These are phyloP conservation scores for Orycteropus afer DNA, from an alignment of 2,113 vertebrate genomes.

Conservation along the genomic window DNA sequence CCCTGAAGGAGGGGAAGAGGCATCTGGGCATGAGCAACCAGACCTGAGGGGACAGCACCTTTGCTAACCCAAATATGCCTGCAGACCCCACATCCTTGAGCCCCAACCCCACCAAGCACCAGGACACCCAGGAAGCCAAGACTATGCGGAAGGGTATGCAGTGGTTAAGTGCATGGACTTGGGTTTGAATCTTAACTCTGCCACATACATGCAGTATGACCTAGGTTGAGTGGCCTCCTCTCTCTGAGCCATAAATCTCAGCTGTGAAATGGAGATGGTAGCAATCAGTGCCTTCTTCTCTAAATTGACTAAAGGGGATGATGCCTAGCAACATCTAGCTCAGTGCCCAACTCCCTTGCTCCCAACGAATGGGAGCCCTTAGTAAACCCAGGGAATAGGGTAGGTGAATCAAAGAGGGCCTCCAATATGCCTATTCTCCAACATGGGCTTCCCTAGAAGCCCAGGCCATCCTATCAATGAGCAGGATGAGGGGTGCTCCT, in stretches of 20 bases:
- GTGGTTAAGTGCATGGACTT: neutral
- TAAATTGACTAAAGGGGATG: neutral
- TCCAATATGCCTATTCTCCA: neutral
- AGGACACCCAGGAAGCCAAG: neutral
- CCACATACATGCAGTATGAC: neutral
- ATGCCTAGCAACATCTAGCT: neutral
- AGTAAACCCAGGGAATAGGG: neutral
- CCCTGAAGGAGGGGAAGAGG: too few relatives aligned
- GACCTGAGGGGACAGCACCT: too few relatives aligned
- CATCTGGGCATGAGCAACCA: fast-evolving
- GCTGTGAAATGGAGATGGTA: neutral
- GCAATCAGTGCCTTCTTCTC: neutral
- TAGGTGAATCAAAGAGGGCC: neutral
- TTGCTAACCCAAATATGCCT: neutral
- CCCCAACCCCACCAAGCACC: neutral
- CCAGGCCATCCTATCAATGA: neutral
- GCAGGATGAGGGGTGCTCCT: neutral
- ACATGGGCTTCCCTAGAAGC: neutral
- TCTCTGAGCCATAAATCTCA: conserved; percentile 13
- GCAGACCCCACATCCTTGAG: neutral
- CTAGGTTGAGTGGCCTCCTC: neutral
- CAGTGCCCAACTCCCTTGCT: neutral
- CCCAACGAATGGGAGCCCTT: neutral
- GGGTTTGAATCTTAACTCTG: neutral
- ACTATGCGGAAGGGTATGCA: neutral